Evolutionary conservation across 1,140 invertebrate species (phyloP).

Genomic region (Lepidurus packardi): DNA sequence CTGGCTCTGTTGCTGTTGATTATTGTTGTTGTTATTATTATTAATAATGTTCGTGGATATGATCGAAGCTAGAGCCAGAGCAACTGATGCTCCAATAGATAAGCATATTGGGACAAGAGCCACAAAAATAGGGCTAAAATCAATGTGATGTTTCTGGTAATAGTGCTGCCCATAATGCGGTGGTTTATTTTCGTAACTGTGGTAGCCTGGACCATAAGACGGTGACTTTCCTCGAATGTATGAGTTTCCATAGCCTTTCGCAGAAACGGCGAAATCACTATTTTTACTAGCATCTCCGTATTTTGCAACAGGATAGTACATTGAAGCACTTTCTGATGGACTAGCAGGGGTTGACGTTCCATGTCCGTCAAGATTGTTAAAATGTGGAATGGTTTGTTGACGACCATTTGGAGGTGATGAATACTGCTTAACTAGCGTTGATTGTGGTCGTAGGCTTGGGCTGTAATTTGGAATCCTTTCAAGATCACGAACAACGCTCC

Average conservation of each 20-base stretch:
- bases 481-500: too few relatives aligned
- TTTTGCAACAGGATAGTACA: too few relatives aligned
- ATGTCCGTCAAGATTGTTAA: too few relatives aligned
- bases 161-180: neutral
- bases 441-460: too few relatives aligned
- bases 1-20: neutral
- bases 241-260: neutral
- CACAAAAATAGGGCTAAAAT: constrained; percentile 32
- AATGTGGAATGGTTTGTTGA: too few relatives aligned
- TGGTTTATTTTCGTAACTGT: neutral
- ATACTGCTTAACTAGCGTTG: too few relatives aligned
- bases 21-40: neutral
- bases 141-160: neutral
- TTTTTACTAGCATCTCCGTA: neutral
- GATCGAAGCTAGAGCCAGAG: constrained; percentile 27
- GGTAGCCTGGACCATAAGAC: neutral
- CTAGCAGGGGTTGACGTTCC: too few relatives aligned
- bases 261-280: neutral
- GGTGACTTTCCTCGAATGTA: neutral
- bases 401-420: too few relatives aligned
- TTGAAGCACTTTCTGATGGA: too few relatives aligned
- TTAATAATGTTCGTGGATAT: neutral
- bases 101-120: constrained; percentile 30
- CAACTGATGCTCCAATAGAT: constrained; percentile 27
- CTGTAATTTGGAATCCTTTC: too few relatives aligned